Conservation (phyloP, 1,140 invertebrate genomes). For the Eurosta solidaginis region DNA sequence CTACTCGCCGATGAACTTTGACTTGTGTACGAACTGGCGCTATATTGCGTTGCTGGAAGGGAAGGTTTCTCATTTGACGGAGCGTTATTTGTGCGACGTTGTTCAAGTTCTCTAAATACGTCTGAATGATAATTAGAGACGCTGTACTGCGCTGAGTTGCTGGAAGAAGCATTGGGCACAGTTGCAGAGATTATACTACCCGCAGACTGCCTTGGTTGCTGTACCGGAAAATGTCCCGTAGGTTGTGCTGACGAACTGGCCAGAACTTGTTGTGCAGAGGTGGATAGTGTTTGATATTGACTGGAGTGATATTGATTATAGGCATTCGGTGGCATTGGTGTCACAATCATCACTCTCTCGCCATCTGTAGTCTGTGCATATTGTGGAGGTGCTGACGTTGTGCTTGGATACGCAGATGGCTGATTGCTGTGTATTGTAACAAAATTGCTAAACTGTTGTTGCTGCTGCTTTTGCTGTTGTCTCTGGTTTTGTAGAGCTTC, state of each 20-base stretch:
- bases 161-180: neutral
- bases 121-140: constrained; percentile 55
- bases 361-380: constrained; percentile 53
- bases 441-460: constrained; percentile 39
- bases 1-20: neutral
- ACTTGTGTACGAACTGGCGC: neutral
- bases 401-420: neutral
- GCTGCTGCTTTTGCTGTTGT: constrained; percentile 34
- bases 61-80: constrained; percentile 5
- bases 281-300: constrained; percentile 12
- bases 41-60: neutral
- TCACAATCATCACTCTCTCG: constrained; percentile 57
- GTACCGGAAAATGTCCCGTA: constrained; percentile 43
- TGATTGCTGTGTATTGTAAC: constrained; percentile 31
- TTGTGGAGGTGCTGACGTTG: constrained; percentile 39
- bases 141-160: constrained; percentile 40
- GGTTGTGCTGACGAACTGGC: constrained; percentile 36
- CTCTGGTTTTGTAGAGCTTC: neutral
- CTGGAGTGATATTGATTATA: constrained; percentile 57
- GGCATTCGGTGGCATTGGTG: constrained; percentile 47
- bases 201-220: constrained; percentile 47
- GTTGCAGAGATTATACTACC: constrained; percentile 38
- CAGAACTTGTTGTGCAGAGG: constrained; percentile 26
- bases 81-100: constrained; percentile 41
- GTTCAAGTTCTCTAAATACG: constrained; percentile 55